Conservation (phyloP, 2,113 vertebrate genomes). For the Pyrgilauda ruficollis region DNA sequence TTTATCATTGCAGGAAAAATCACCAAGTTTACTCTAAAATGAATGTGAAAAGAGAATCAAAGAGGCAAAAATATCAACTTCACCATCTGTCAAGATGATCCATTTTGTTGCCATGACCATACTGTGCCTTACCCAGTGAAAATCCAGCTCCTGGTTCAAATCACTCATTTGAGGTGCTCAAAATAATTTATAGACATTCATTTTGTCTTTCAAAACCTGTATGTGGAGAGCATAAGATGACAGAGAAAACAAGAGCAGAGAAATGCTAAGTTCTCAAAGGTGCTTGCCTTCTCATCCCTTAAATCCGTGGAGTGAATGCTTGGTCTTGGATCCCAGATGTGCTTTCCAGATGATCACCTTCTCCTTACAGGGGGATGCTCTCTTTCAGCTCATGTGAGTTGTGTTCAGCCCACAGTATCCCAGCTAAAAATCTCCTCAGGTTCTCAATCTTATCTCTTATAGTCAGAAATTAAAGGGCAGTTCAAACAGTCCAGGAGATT, state of each 20-base stretch:
- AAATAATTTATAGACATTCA: background rate
- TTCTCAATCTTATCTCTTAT: background rate
- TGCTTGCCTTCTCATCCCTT: background rate
- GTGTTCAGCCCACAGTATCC: background rate
- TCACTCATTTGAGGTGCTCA: background rate
- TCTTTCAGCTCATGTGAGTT: background rate
- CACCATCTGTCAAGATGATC: background rate
- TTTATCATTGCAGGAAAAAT: background rate
- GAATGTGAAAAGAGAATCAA: background rate
- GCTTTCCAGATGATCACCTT: background rate
- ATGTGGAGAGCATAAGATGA: background rate
- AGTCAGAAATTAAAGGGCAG: background rate
- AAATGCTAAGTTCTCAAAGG: background rate
- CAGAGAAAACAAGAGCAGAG: background rate
- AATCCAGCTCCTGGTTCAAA: background rate
- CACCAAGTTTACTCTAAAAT: background rate
- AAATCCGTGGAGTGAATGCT: background rate
- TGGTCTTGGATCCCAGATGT: background rate
- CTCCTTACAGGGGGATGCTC: background rate
- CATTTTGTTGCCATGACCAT: background rate
- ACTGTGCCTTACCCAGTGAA: background rate
- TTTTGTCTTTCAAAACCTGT: background rate
- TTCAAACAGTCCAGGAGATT: background rate
- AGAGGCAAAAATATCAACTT: background rate
- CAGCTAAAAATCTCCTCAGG: background rate